These are phyloP conservation scores for Hylomyscus alleni DNA, from an alignment of 2,797 vertebrate genomes.

Conservation along the genomic window DNA sequence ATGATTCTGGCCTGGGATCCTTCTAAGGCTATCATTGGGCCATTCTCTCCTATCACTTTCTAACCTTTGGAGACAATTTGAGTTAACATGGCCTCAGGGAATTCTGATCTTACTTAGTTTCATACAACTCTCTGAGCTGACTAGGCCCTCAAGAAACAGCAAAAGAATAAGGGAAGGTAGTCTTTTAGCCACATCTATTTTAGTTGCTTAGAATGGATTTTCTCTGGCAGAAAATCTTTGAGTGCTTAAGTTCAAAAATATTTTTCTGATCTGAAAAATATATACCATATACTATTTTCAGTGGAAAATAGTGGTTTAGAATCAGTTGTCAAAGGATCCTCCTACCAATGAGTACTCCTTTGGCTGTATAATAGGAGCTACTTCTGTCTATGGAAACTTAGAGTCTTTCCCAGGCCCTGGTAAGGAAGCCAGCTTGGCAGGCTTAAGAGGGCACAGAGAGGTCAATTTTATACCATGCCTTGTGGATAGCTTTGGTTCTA, in stretches of 20 bases:
- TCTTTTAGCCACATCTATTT: conserved; percentile 46
- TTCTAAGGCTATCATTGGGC: conserved; percentile 60
- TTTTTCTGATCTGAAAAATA: conserved; percentile 76
- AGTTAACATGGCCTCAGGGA: conserved; percentile 58
- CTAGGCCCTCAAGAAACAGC: neutral
- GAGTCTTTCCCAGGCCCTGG: conserved; percentile 2
- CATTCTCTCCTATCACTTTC: conserved; percentile 62
- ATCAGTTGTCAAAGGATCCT: conserved; percentile 1
- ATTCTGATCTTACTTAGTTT: conserved; percentile 78
- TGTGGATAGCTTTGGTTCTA: conserved; percentile 45
- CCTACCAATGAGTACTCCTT: neutral
- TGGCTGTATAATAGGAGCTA: conserved; percentile 55
- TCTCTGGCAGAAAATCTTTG: conserved; percentile 75
- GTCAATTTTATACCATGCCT: conserved; percentile 71
- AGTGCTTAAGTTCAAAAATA: conserved; percentile 82
- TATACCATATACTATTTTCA: conserved; percentile 74
- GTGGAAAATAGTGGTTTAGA: conserved; percentile 66
- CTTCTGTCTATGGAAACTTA: neutral
- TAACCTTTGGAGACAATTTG: conserved; percentile 66
- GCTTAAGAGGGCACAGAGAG: conserved; percentile 49
- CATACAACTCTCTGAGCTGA: neutral
- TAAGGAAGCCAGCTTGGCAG: conserved; percentile 78
- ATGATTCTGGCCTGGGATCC: conserved; percentile 21
- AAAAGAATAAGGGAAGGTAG: conserved; percentile 33
- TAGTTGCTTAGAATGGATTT: conserved; percentile 76